These are phyloP conservation scores for Callospermophilus lateralis DNA, from an alignment of 2,113 vertebrate species.

Conservation along the genomic window DNA sequence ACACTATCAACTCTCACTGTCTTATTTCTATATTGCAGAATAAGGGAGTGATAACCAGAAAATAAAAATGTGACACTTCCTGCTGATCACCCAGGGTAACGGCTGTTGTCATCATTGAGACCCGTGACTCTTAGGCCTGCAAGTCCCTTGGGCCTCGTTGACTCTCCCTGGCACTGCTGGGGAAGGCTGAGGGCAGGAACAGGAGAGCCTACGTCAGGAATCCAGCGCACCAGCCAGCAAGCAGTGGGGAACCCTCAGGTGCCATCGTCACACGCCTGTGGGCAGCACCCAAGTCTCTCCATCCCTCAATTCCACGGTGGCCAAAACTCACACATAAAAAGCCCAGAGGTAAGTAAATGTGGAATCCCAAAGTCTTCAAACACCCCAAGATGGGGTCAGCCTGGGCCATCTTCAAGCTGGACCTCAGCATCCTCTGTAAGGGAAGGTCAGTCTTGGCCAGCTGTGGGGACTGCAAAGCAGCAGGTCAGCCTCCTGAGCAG, in stretches of 20 bases:
- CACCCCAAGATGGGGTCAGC: not conserved
- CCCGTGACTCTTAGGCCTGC: accelerated
- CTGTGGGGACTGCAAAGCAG: not conserved
- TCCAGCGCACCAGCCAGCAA: accelerated
- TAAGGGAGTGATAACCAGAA: not conserved
- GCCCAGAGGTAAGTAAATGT: slow-evolving; percentile 41
- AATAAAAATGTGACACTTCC: not conserved
- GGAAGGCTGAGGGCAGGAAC: accelerated
- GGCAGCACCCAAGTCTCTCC: slow-evolving; percentile 1
- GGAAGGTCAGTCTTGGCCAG: not conserved
- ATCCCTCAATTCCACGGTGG: slow-evolving; percentile 60
- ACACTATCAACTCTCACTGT: not conserved
- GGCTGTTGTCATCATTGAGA: not conserved
- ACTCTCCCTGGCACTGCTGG: accelerated
- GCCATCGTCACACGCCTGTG: not conserved
- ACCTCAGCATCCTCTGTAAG: not conserved
- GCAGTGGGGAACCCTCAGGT: not conserved
- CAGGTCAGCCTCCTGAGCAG: not conserved
- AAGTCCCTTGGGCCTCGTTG: not conserved
- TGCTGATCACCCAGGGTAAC: not conserved
- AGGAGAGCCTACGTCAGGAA: not conserved
- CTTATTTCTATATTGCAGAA: not conserved
- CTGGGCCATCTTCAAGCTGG: not conserved
- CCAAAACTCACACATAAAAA: slow-evolving; percentile 70
- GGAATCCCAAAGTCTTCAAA: not conserved